Evolutionary conservation across 2,113 vertebrate genomes (phyloP), one percentile per base, ranked within the genome.

Genomic region (Chloropsis hardwickii): DNA sequence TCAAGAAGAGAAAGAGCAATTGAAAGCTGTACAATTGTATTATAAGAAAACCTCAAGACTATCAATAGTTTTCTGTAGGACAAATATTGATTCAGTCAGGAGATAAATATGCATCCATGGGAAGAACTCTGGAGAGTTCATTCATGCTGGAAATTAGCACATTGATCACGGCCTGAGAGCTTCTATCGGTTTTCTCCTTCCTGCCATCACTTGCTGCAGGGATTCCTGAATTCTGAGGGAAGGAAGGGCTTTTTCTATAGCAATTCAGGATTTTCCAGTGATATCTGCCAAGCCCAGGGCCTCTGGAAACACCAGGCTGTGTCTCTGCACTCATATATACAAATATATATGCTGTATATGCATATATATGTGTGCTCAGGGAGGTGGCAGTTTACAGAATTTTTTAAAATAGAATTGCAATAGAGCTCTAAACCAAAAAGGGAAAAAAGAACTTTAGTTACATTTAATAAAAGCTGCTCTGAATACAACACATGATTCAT

Each of bases 131-230:
- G 58, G 45, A 71, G 86, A 85, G 58, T 72, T 92, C 28, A 78
- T 58, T 93, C 73, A 70, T 80, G 64, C 74, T 95, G 81, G 81
- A 95, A 94, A 94, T 94, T 81, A 86, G 53, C 44, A 53, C 67
- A 92, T 67, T 86, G 44, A 92, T 95, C 70, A 86, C 25, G 28
- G 48, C 88, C 53, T 88, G 28, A 92, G 80, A 81, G 58, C 84
- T 71, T 86, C 86, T 54, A 28, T 81, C 10, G 14, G 29, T n/a
- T 66, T 65, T 73, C 18, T 56, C 80, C 60, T 66, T 33, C 23
- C 54, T 57, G 28, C 23, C 60, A 39, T 40, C 14, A 57, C 45
- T 66, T 69, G 25, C 51, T 71, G 29, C 27, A 67, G 65, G 10
- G 20, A 72, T 53, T 71, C 48, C 70, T 81, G 40, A 40, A 64